phyloP scores from a whole-genome alignment of 2,797 vertebrate genomes.

The Heterohyrax brucei region DNA sequence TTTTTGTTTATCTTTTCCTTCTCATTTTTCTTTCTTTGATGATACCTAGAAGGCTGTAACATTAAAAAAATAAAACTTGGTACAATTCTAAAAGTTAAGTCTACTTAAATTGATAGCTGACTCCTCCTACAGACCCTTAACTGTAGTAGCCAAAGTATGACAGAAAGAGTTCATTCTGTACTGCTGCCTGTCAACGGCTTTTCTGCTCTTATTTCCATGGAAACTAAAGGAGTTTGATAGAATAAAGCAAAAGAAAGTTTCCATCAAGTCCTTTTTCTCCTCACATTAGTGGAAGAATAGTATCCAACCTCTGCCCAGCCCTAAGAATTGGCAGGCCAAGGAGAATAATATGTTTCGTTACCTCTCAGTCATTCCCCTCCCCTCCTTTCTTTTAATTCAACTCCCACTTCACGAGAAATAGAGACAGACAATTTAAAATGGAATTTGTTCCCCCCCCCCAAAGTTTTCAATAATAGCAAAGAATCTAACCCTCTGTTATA shows the following conservation, averaged over 20 bases:
- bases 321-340: constrained; percentile 10
- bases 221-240: constrained; percentile 79
- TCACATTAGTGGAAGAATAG: neutral
- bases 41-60: neutral
- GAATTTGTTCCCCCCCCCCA: constrained; percentile 34
- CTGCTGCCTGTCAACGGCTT: constrained; percentile 82
- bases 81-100: constrained; percentile 56
- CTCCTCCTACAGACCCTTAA: neutral
- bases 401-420: constrained; percentile 43
- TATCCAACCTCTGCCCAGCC: neutral
- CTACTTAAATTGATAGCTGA: constrained; percentile 24
- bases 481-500: neutral
- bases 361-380: neutral
- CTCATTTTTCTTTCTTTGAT: neutral
- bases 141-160: constrained; percentile 83
- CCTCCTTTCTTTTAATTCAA: neutral
- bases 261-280: constrained; percentile 58
- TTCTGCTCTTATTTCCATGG: constrained; percentile 88
- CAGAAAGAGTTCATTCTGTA: constrained; percentile 83
- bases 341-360: constrained; percentile 13
- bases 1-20: constrained; percentile 48
- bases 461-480: constrained; percentile 21
- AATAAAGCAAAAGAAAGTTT: constrained; percentile 79
- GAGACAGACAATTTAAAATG: neutral
- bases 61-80: neutral